phyloP scores from a whole-genome alignment of 1,140 invertebrate genomes.

The Achroia grisella region DNA sequence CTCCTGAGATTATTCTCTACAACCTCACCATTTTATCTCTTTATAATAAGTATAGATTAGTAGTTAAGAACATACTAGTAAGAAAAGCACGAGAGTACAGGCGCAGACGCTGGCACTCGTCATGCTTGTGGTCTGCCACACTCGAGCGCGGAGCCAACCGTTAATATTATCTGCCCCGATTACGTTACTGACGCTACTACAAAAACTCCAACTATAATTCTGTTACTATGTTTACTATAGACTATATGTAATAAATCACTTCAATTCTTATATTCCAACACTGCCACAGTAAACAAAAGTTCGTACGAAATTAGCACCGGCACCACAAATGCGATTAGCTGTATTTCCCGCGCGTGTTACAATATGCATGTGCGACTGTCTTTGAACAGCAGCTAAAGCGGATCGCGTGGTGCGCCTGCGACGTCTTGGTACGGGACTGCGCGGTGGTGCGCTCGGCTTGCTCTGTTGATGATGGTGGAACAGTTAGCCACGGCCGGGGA shows the following conservation, averaged over 20 bases:
- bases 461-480: conserved; percentile 42
- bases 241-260: conserved; percentile 2
- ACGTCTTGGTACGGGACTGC: conserved; percentile 47
- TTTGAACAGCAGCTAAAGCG: no score
- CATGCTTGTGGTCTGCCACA: conserved; percentile 69
- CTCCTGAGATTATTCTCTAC: no score
- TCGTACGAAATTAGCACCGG: background rate
- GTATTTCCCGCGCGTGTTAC: conserved; percentile 23
- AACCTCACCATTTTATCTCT: no score
- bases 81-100: conserved; percentile 39
- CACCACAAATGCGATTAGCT: background rate
- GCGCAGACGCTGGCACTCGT: conserved; percentile 58
- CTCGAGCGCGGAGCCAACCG: conserved; percentile 66
- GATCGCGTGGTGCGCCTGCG: conserved; percentile 41
- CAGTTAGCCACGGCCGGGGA: conserved; percentile 54
- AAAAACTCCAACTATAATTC: conserved; percentile 29
- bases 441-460: conserved; percentile 31
- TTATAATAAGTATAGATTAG: no score
- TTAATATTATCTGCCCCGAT: conserved; percentile 71
- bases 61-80: conserved; percentile 41
- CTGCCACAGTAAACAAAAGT: background rate
- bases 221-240: background rate
- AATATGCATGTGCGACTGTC: background rate
- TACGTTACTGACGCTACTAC: conserved; percentile 54
- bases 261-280: background rate